Conservation (phyloP, 2,797 vertebrate species). For the Danio aesculapii region DNA sequence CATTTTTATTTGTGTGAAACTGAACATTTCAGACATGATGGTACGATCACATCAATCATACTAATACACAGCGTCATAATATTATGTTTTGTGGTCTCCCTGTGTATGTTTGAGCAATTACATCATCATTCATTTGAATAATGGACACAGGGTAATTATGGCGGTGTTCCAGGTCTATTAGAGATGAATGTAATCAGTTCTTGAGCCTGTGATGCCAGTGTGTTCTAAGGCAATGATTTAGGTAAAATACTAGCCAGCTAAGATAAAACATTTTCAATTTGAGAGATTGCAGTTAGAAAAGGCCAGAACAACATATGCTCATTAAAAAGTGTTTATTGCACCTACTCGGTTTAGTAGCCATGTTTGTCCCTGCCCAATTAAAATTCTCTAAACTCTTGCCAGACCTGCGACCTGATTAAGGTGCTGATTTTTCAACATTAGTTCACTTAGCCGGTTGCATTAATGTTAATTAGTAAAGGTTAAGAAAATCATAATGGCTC, state of each 20-base stretch:
- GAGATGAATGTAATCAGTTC: slow-evolving; percentile 5
- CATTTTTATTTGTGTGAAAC: not conserved
- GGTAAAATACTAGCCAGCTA: slow-evolving; percentile 4
- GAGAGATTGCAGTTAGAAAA: slow-evolving; percentile 13
- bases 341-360: not conserved
- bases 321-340: slow-evolving; percentile 23
- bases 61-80: slow-evolving; percentile 6
- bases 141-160: slow-evolving; percentile 22
- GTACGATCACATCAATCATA: not conserved
- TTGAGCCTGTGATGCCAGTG: not conserved
- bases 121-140: slow-evolving; percentile 8
- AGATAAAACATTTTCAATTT: slow-evolving; percentile 3
- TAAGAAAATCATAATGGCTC: slow-evolving; percentile 2
- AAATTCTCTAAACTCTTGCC: slow-evolving; percentile 27
- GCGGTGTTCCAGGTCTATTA: slow-evolving; percentile 7
- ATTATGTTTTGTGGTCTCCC: slow-evolving; percentile 3
- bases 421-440: slow-evolving; percentile 32
- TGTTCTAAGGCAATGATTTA: not conserved
- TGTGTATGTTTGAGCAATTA: slow-evolving; percentile 19
- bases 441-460: slow-evolving; percentile 41
- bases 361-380: slow-evolving; percentile 20
- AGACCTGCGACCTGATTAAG: slow-evolving; percentile 13
- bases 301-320: slow-evolving; percentile 9
- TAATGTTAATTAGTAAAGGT: slow-evolving; percentile 39
- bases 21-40: not conserved